Evolutionary conservation across 2,888 invertebrate genomes (phyloP), one percentile per base, ranked within the genome.

Genomic region (Loripinus fragilis): DNA sequence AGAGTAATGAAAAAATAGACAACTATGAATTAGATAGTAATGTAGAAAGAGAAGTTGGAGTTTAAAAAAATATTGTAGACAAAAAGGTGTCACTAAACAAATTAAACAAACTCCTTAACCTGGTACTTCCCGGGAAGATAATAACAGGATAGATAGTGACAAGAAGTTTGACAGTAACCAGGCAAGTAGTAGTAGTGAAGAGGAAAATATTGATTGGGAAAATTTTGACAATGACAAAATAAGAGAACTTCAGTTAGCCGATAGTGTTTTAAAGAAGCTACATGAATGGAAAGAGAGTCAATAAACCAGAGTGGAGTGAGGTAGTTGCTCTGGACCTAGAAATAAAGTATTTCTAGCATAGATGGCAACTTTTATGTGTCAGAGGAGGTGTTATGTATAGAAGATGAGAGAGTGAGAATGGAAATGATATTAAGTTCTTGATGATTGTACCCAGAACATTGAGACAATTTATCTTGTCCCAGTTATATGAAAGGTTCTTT

Each of bases 401-500:
- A 2, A 55, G 28, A 55, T 55, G 55, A 28, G 55, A 28, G 28
- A 55, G n/a, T n/a, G 23, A 7, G 23, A 70, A 69, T 30, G 50
- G 52, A 7, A 69, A 69, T 30, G 48, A 52, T n/a, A 70, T 30
- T 33, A 48, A 1, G 20, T 50, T 12, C 20, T 28, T 23, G 15
- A 20, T 20, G n/a, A 15, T 70, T 50, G 48, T 50, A n/a, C 48
- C 70, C 50, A 30, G 33, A 28, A 23, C 50, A 8, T n/a, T 35
- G 0, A 48, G 38, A 50, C 42, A 8, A 15, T 50, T 70, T 20
- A 33, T 70, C n/a, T n/a, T 52, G 17, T 25, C 28, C 33, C 70
- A 70, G 25, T 50, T 33, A 38, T 25, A 70, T 70, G 52, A n/a
- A n/a, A n/a, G 45, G 2, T 68, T 68, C 25, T 68, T 25, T 35